Conservation (phyloP, 2,888 invertebrate genomes). For the Cyrtodaria siliqua region DNA sequence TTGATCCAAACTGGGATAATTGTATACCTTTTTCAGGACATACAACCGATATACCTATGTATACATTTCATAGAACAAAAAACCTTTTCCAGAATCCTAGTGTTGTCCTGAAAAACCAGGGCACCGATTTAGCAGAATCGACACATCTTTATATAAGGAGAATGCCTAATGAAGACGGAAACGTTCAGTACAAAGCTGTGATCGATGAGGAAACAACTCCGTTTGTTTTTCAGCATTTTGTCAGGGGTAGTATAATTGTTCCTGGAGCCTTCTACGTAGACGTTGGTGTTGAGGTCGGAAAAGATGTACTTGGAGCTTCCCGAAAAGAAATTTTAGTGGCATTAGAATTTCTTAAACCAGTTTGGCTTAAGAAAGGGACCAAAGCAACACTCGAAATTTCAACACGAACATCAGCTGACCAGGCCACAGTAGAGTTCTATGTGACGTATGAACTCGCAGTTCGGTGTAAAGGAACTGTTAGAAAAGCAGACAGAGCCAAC, state of each 20-base stretch:
- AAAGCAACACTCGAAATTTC: not conserved
- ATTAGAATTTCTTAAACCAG: not conserved
- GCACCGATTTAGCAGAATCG: not conserved
- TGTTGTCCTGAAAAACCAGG: not conserved
- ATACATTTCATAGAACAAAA: not conserved
- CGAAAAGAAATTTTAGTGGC: not conserved
- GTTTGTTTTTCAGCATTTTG: constrained; percentile 63
- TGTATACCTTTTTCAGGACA: not conserved
- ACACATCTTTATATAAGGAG: not conserved
- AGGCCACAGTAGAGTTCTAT: no score
- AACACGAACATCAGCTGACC: no score
- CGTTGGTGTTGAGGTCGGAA: not conserved
- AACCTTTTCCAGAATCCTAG: not conserved
- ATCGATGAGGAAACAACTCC: constrained; percentile 10
- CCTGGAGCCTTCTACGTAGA: not conserved
- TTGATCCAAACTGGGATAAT: not conserved
- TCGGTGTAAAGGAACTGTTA: no score
- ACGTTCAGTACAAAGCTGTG: not conserved
- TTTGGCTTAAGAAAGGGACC: not conserved
- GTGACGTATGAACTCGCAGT: no score
- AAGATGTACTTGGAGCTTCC: not conserved
- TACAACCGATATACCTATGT: not conserved
- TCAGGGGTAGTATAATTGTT: constrained; percentile 1
- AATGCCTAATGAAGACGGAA: not conserved
- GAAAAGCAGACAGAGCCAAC: no score